phyloP scores from a whole-genome alignment of 2,888 invertebrate genomes.

The Phytoseiulus persimilis region DNA sequence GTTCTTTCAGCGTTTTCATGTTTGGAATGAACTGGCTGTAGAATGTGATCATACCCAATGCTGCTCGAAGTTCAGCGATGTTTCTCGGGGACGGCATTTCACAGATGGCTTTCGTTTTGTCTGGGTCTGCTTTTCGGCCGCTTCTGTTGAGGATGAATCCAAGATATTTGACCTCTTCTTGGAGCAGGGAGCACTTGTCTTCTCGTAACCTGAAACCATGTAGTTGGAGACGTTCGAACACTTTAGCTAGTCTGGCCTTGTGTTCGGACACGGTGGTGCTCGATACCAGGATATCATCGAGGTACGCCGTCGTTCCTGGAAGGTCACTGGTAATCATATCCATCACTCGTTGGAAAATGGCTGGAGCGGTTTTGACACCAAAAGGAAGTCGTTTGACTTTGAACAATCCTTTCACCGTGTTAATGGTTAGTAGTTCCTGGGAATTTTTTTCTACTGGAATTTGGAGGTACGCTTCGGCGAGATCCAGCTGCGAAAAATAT shows the following conservation, averaged over 20 bases:
- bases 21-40: no score
- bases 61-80: no score
- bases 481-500: constrained; percentile 46
- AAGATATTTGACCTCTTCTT: background rate
- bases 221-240: background rate
- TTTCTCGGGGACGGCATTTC: constrained; percentile 46
- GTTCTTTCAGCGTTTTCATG: no score
- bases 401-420: background rate
- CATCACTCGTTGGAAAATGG: constrained; percentile 47
- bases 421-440: background rate
- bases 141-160: background rate
- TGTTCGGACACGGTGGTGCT: constrained; percentile 14
- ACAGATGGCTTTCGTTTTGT: constrained; percentile 46
- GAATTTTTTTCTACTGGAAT: constrained; percentile 46
- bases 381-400: background rate
- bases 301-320: constrained; percentile 41
- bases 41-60: no score
- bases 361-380: background rate
- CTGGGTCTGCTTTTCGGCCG: constrained; percentile 41
- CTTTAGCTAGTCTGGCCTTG: background rate
- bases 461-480: constrained; percentile 49
- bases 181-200: background rate
- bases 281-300: constrained; percentile 44
- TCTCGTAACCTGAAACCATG: background rate
- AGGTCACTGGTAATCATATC: constrained; percentile 47